Conservation (phyloP, 2,888 invertebrate genomes). For the Sarcophaga rosellei region DNA sequence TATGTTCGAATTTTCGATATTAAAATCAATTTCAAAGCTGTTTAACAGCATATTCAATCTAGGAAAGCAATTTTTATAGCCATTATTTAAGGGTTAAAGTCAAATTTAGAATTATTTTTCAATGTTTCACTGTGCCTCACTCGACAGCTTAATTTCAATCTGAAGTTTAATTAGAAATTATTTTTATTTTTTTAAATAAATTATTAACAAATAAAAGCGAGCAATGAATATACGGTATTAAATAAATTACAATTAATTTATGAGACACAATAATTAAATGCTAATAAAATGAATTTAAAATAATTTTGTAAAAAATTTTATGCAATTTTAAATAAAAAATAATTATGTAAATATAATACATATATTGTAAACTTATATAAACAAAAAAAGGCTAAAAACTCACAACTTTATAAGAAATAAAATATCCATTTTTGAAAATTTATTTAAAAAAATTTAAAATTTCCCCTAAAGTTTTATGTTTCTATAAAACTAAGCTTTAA, state of each 20-base stretch:
- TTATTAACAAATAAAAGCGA: constrained; percentile 25
- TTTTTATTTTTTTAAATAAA: neutral
- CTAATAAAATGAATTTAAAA: constrained; percentile 17
- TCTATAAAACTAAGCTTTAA: no score
- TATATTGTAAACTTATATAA: neutral
- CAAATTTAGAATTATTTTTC: no score
- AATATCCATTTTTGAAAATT: no score
- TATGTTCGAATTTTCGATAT: constrained; percentile 20
- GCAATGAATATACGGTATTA: constrained; percentile 58
- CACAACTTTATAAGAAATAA: no score
- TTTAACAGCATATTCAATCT: no score
- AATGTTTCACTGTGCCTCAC: constrained; percentile 26
- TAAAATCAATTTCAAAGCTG: neutral
- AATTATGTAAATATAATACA: constrained; percentile 25
- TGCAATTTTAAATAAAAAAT: neutral
- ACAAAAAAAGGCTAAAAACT: neutral
- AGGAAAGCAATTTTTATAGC: no score
- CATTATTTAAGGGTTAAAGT: no score
- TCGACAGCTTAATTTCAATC: neutral
- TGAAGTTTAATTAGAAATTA: neutral
- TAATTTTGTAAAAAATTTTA: constrained; percentile 1
- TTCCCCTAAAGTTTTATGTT: no score
- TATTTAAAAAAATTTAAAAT: no score
- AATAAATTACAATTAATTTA: constrained; percentile 1
- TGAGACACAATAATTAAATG: constrained; percentile 12